Evolutionary conservation across 1,140 invertebrate species (phyloP), one percentile per base, ranked within the genome.

Genomic region (Drosophila nannoptera): DNA sequence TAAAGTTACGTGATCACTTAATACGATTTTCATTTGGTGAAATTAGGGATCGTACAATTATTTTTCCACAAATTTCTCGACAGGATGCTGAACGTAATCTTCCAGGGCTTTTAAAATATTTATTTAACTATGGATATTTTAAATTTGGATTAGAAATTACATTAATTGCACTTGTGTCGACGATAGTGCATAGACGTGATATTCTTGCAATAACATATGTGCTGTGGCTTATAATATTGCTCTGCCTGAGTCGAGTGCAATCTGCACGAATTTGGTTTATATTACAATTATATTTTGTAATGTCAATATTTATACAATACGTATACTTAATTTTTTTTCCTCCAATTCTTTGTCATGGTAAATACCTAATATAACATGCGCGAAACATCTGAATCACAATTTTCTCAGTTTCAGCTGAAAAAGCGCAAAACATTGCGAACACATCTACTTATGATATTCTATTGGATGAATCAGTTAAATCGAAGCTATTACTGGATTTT

Each of bases 71-170:
- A 36, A 93, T 97, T 22, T 94, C 92, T 40, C 92, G 96, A 54
- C 89, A 90, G 8, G 93, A 97, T 75, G 97, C 97, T 1, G 98
- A 99, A 82, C 93, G 92, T 70, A 94, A 95, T 78, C 84, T 99
- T 1, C 76, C 92, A 4, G 90, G 93, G 31, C 96, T 96, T 84
- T 77, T 96, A 5, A 97, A 99, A 89, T 99, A 96, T 90, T 90
- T 98, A 7, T 90, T 95, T 5, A 99, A 98, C 89, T 98, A 96
- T 90, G 93, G 94, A 7, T 99, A 96, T 90, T 98, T 97, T 89
- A 97, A 97, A 90, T 98, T 98, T 92, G 97, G 97, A 9, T 87
- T 98, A 1, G 97, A 99, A 92, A 94, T 98, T 36, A 96, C 94
- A 53, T 91, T 98, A 53, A 95, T 98, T 65, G 94, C 94, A 33